Evolutionary conservation across 2,113 vertebrate species (phyloP), one percentile per base, ranked within the genome.

Genomic region (Mohoua ochrocephala): DNA sequence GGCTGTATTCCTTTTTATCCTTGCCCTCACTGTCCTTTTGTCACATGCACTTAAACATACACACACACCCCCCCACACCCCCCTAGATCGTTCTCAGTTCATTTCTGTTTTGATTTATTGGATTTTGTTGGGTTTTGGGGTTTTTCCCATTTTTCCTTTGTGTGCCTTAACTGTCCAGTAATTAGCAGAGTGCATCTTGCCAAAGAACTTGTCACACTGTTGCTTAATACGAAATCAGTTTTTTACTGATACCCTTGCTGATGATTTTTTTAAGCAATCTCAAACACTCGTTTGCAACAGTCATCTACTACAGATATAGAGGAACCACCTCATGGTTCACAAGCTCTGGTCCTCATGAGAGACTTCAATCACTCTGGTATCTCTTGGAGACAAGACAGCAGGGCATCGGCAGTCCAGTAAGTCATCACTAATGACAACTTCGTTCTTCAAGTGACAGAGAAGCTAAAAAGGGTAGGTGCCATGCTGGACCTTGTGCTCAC

Each of bases 271-370:
- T 49, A 65, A 57, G 60, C 1, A 0, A 41, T 35, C 15, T 57
- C 70, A 56, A 65, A 74, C 59, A 65, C 10, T 35, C 1, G 0
- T 26, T 50, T 1, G 0, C 16, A 50, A 57, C 20, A 49, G 31
- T 5, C 8, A 1, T 16, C n/a, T n/a, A n/a, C 21, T 49, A 61
- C 2, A 7, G 2, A 41, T 7, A 31, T 3, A 54, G 2, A 49
- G 35, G 41, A 69, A 60, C 5, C 13, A 47, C 15, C 18, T 23
- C 26, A 19, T 7, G 22, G 22, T 11, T 69, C 47, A 69, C 20
- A 31, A 61, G 14, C 18, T 15, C 41, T 35, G 8, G 31, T 56
- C 54, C 41, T 42, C 49, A 28, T 15, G 2, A 15, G 19, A 12
- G 9, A 65, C 15, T 27, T 65, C 27, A 65, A 49, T 13, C 18